phyloP scores from a whole-genome alignment of 2,113 vertebrate species.

The Gasterosteus aculeatus region DNA sequence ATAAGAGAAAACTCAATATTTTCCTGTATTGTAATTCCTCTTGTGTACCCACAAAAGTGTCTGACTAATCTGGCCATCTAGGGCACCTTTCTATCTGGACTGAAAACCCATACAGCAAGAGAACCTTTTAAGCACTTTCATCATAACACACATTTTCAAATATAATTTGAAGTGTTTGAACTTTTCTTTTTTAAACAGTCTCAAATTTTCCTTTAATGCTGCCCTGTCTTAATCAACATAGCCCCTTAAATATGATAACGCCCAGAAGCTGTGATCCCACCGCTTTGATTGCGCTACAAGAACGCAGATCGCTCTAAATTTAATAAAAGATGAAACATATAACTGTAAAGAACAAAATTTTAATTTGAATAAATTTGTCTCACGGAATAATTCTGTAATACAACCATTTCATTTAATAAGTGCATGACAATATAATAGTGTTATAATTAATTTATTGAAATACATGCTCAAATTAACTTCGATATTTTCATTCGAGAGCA shows the following conservation, averaged over 20 bases:
- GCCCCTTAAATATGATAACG: conserved; percentile 27
- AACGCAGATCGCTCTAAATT: conserved; percentile 21
- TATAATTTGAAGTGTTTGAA: conserved; percentile 22
- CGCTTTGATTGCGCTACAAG: conserved; percentile 21
- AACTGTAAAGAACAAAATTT: conserved; percentile 23
- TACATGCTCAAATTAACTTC: conserved; percentile 66
- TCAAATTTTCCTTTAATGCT: conserved; percentile 21
- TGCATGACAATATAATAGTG: conserved; percentile 53
- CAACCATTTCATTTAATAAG: conserved; percentile 25
- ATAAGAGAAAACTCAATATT: conserved; percentile 69
- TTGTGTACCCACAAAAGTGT: conserved; percentile 57
- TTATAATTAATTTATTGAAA: conserved; percentile 75
- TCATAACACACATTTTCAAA: conserved; percentile 5
- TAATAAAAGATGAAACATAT: conserved; percentile 24
- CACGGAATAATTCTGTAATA: background rate
- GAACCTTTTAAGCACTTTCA: conserved; percentile 28
- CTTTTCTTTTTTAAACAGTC: conserved; percentile 8
- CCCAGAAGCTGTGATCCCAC: conserved; percentile 12
- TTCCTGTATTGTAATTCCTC: conserved; percentile 70
- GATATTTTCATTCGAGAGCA: conserved; percentile 72
- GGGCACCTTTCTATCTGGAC: conserved; percentile 40
- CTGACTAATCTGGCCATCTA: conserved; percentile 61
- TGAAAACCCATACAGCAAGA: conserved; percentile 41
- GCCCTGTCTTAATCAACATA: conserved; percentile 14
- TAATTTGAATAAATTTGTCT: conserved; percentile 29